These are phyloP conservation scores for Caenorhabditis plicata DNA, from an alignment of 2,888 invertebrate genomes.

Conservation along the genomic window DNA sequence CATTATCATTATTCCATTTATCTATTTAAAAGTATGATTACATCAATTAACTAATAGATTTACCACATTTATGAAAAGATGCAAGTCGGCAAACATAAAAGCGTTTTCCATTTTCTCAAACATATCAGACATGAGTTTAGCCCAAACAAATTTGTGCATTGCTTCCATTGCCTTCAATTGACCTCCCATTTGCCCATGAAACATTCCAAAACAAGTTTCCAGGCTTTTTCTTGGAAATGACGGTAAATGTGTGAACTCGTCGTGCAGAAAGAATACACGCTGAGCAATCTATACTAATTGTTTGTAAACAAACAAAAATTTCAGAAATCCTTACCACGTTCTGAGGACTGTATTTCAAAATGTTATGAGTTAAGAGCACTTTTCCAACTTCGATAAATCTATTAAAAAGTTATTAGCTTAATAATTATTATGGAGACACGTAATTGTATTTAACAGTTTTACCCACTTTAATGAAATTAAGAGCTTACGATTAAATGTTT, in stretches of 20 bases:
- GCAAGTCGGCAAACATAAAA: slow-evolving; percentile 79
- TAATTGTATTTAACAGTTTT: too few species aligned
- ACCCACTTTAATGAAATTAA: too few species aligned
- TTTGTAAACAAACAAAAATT: not conserved
- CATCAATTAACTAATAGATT: not conserved
- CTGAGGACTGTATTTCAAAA: slow-evolving; percentile 67
- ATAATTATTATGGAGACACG: too few species aligned
- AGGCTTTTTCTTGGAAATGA: slow-evolving; percentile 96
- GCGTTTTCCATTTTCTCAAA: slow-evolving; percentile 66
- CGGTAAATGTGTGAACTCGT: slow-evolving; percentile 95
- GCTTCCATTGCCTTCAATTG: slow-evolving; percentile 89
- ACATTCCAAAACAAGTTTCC: slow-evolving; percentile 90
- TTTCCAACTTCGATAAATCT: slow-evolving; percentile 94
- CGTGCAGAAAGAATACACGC: slow-evolving; percentile 94
- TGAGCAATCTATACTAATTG: slow-evolving; percentile 79
- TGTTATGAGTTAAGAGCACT: slow-evolving; percentile 70
- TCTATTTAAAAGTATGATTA: slow-evolving; percentile 14
- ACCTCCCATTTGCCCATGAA: slow-evolving; percentile 72
- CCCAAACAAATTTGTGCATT: slow-evolving; percentile 98
- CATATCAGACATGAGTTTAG: slow-evolving; percentile 71
- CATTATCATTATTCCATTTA: slow-evolving; percentile 88
- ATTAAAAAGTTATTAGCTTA: too few species aligned
- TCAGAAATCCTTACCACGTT: slow-evolving; percentile 49
- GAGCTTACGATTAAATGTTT: too few species aligned
- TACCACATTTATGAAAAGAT: slow-evolving; percentile 89